Evolutionary conservation across 2,113 vertebrate genomes (phyloP), one percentile per base, ranked within the genome.

Genomic region (Prochilodus magdalenae): DNA sequence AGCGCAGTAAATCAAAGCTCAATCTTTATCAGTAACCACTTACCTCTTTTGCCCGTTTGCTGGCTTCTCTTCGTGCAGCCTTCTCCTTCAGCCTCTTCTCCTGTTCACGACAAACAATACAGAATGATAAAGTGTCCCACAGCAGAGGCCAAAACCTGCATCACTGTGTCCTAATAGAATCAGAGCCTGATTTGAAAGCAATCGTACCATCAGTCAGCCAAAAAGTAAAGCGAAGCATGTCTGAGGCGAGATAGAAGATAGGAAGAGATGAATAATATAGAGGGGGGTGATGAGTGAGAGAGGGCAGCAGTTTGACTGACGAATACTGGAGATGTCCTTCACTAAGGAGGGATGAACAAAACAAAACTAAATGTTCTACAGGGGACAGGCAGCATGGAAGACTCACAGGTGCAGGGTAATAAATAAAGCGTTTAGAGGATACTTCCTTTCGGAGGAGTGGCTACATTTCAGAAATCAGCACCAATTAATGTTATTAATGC

Each of bases 71-170:
- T 80, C 93, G 94, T 62, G 93, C 93, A 75, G 94, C 94, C 80
- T 92, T 96, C 88, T 96, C 95, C 83, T 95, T 96, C 7, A 96
- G 88, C 27, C 95, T 92, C 85, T 92, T 96, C 83, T 96, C 95
- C 96, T 96, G 82, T 78, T 55, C 6, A 83, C 79, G 29, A 92
- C 77, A 89, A 83, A 90, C 27, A 86, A 49, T 80, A 79, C 12
- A 60, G 30, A 72, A 47, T 75, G 55, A 81, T 71, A 63, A 70
- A 75, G 30, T 73, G 51, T 36, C 73, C 66, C 16, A 33, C 24
- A 65, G 63, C 60, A 22, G 30, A 59, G 33, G 49, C 47, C 72
- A 67, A 74, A 71, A 65, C 57, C 51, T 74, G 70, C 70, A 74
- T 53, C 11, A 29, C 29, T 3, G 62, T 44, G n/a, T 27, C 62